Conservation (phyloP, 2,888 invertebrate species). For the Anoncus sp. region DNA sequence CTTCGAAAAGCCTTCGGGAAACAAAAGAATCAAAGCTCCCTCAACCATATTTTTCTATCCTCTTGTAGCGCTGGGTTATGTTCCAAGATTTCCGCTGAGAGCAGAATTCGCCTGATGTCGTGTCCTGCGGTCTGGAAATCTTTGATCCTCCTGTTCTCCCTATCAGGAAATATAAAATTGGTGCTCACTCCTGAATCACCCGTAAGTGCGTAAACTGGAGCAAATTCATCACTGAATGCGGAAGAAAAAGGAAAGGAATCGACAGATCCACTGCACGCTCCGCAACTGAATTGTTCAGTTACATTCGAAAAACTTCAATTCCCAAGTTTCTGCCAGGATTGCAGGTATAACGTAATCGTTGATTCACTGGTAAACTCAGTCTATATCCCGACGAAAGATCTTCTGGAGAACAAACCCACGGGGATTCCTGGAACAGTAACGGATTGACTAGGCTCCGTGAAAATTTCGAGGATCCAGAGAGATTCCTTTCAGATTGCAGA, state of each 20-base stretch:
- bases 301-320: no score
- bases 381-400: no score
- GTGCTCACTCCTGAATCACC: background rate
- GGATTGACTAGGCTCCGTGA: slow-evolving; percentile 17
- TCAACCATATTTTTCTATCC: slow-evolving; percentile 36
- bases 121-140: background rate
- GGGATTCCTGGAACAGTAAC: slow-evolving; percentile 3
- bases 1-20: slow-evolving; percentile 42
- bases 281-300: no score
- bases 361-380: no score
- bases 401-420: no score
- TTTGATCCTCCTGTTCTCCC: slow-evolving; percentile 2
- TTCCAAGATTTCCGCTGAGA: slow-evolving; percentile 25
- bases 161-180: background rate
- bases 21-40: slow-evolving; percentile 48
- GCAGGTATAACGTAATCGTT: no score
- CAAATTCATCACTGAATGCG: no score
- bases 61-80: slow-evolving; percentile 15
- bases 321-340: no score
- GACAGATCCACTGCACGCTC: no score
- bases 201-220: no score
- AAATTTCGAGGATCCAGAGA: slow-evolving; percentile 37
- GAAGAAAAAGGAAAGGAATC: no score
- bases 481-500: slow-evolving; percentile 46
- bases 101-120: slow-evolving; percentile 37